Evolutionary conservation across 2,113 vertebrate genomes (phyloP).

Genomic region (Rynchops niger): DNA sequence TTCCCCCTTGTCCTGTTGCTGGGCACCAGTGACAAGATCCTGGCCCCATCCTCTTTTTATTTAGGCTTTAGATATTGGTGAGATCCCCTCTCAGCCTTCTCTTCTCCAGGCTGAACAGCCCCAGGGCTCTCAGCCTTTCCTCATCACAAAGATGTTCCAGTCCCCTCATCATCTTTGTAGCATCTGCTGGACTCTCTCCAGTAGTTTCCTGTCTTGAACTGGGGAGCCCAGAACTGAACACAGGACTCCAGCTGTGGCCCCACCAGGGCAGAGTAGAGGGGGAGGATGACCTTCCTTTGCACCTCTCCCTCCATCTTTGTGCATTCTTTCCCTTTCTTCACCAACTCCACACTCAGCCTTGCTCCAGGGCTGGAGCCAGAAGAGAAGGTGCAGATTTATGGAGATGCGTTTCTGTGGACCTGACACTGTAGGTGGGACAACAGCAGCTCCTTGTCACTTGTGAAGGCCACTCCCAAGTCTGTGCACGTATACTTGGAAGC

Average conservation of each 20-base stretch:
- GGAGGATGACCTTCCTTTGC: background rate
- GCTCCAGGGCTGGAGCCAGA: background rate
- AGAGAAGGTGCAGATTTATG: background rate
- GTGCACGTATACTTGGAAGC: rapidly evolving
- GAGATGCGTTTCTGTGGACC: rapidly evolving
- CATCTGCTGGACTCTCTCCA: background rate
- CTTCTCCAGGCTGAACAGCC: background rate
- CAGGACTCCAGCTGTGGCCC: background rate
- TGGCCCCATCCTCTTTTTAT: background rate
- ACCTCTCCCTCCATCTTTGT: background rate
- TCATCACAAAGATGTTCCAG: background rate
- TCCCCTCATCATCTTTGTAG: background rate
- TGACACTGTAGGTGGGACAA: background rate
- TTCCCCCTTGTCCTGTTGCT: background rate
- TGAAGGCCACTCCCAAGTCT: background rate
- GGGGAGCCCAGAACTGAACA: too few species aligned
- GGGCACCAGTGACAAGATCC: background rate
- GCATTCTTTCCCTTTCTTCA: background rate
- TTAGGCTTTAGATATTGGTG: background rate
- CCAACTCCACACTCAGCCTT: background rate
- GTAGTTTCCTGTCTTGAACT: background rate
- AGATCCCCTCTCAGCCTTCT: background rate
- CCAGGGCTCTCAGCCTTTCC: background rate
- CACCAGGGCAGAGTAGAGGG: background rate
- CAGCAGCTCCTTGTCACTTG: background rate